A percentile compares a stretch with the other conserved stretches of the same genome.
Evolutionary conservation across 2,797 vertebrate species (phyloP).

Genomic region (Loris lydekkerianus): DNA sequence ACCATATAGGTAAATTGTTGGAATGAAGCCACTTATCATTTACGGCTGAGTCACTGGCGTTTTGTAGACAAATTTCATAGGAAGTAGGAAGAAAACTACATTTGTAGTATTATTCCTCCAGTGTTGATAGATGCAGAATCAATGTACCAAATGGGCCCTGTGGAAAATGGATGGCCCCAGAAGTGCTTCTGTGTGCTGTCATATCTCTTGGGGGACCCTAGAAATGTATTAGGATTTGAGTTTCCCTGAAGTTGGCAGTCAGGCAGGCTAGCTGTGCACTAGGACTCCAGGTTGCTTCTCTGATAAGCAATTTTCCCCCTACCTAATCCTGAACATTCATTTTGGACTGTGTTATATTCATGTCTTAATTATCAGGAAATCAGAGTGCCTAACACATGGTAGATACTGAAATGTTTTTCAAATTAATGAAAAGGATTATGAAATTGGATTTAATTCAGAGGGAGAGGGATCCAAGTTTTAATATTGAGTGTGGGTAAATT

Average conservation of each 20-base stretch:
- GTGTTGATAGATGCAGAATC: not conserved
- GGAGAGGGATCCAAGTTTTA: not conserved
- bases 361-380: slow-evolving; percentile 48
- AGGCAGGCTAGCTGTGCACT: not conserved
- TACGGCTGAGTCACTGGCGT: not conserved
- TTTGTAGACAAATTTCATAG: slow-evolving; percentile 13
- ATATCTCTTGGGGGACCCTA: not conserved
- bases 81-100: not conserved
- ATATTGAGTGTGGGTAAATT: not conserved
- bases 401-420: slow-evolving; percentile 1
- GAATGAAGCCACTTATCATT: not conserved
- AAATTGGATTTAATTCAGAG: slow-evolving; percentile 44
- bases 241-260: not conserved
- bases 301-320: not conserved
- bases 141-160: not conserved
- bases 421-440: slow-evolving; percentile 17
- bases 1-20: not conserved
- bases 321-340: slow-evolving; percentile 32
- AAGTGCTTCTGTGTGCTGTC: not conserved
- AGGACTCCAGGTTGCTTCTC: not conserved
- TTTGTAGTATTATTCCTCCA: not conserved
- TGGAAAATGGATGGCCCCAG: not conserved
- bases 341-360: slow-evolving; percentile 2
- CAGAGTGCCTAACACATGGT: not conserved
- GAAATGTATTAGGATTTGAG: not conserved